Base-by-base conservation (phyloP, 2,113 vertebrate genomes). In the Syrmaticus mikado region DNA sequence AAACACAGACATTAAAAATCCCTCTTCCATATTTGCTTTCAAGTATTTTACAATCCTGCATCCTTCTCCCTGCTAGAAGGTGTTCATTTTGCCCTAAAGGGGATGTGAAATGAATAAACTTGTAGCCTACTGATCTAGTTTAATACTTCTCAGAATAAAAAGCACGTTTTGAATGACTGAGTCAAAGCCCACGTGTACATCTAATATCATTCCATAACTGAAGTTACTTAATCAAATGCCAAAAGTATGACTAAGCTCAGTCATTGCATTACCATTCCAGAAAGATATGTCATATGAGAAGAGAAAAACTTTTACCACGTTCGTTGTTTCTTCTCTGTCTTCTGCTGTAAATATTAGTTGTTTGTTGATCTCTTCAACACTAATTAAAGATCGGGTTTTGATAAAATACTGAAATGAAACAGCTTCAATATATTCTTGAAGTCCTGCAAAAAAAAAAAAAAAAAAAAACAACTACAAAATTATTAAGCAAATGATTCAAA, bases 381-480 rank as follows among this genome's bases (percentile, higher is more conserved):
- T 99, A 97, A 99, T 98, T 40, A 99, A 98, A 76, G 98, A 98
- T 70, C 98, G 98, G 40, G 99, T 98, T 85, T 97, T 98, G 97
- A 99, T 99, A 90, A 99, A 99, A 97, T 99, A 98, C 89, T 99
- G 98, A 95, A 99, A 99, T 2, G 99, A 99, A 17, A 99, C 98
- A 11, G 99, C 99, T 93, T 99, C 99, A 92, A 99, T 98, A 7
- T 99, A 99, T 90, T 99, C 99, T 95, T 99, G 99, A 91, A 99
- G 98, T 58, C 99, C 99, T 99, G 95, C 55, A 95, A 78, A 86
- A 95, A 57, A 3, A 91, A 17, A 32, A 55, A 55, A 95, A 95
- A 53, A 3, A 91, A 52, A 52, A 7, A 52, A 27, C 13, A 36
- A 52, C 12, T 5, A 30, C 24, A 90, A 32, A 90, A 66, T 20